Evolutionary conservation across 2,113 vertebrate species (phyloP), one percentile per base, ranked within the genome.

Genomic region (Dicrurus megarhynchus): DNA sequence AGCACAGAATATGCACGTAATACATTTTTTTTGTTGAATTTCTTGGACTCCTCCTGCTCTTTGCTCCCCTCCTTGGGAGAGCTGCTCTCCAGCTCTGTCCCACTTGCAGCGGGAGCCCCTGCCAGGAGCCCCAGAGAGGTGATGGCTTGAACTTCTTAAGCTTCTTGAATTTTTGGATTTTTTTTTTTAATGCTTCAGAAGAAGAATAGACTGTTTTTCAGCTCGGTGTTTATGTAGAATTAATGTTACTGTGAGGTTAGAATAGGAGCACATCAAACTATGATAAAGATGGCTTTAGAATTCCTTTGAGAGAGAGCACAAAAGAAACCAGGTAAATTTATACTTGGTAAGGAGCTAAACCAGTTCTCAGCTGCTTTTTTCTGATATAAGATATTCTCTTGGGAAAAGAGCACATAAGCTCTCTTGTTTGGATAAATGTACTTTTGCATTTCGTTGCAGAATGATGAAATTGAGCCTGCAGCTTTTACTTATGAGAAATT

Each of bases 401-500:
- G 24, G 44, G 60, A 41, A 74, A 90, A 75, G n/a, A 68, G 24
- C 37, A 53, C 19, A 11, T 26, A 57, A 82, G 21, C 7, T 57
- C 23, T 59, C 11, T 80, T 88, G 70, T 84, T 2, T 76, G 68
- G 74, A 44, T 95, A 63, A 87, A 77, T 52, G 24, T 70, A 26
- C 47, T 44, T 91, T 77, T 91, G 53, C 59, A 17, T 80, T 84
- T 95, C 84, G 49, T 97, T 97, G 21, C 98, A 99, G 99, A 99
- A 99, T n/a, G 99, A 99, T 91, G 99, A 99, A 98, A 99, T 99
- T 16, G 99, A 99, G 81, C 99, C 98, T 21, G 91, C 98, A 10
- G 98, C 98, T 50, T 99, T 99, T 98, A 99, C 99, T 92, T 99
- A 99, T 1, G 99, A 99, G 94, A 99, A 99, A 96, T 99, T 99